These are phyloP conservation scores for Ridgeia piscesae DNA, from an alignment of 1,140 invertebrate genomes.

Conservation along the genomic window DNA sequence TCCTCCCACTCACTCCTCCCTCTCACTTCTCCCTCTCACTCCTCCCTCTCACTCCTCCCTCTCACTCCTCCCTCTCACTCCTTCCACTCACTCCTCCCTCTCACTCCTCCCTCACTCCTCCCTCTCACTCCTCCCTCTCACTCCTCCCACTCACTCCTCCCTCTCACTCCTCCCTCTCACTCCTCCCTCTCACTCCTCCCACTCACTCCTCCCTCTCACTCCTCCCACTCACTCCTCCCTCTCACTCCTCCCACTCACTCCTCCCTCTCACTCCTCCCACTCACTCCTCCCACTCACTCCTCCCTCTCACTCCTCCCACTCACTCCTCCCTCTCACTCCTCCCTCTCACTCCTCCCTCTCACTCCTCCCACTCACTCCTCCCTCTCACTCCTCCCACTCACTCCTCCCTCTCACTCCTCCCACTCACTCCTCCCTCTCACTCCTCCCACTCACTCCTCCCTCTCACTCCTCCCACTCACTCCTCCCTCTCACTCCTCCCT, in stretches of 20 bases:
- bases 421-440: conserved; percentile 43
- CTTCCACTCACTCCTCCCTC: conserved; percentile 44
- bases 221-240: conserved; percentile 44
- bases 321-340: conserved; percentile 87
- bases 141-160: conserved; percentile 25
- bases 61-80: conserved; percentile 42
- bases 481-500: conserved; percentile 87
- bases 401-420: conserved; percentile 42
- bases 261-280: not conserved
- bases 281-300: too few species aligned
- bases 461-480: conserved; percentile 56
- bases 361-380: conserved; percentile 45
- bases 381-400: not conserved
- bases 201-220: not conserved
- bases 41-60: not conserved
- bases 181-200: conserved; percentile 95
- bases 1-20: conserved; percentile 66
- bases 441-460: conserved; percentile 44
- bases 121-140: conserved; percentile 93
- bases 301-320: not conserved
- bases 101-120: conserved; percentile 61
- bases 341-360: conserved; percentile 73
- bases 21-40: conserved; percentile 94
- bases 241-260: conserved; percentile 43
- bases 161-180: conserved; percentile 77